Percentiles rank a stretch among this genome's conserved stretches.
Evolutionary conservation across 2,113 vertebrate species (phyloP).

Genomic region (Lophotis ruficrista): DNA sequence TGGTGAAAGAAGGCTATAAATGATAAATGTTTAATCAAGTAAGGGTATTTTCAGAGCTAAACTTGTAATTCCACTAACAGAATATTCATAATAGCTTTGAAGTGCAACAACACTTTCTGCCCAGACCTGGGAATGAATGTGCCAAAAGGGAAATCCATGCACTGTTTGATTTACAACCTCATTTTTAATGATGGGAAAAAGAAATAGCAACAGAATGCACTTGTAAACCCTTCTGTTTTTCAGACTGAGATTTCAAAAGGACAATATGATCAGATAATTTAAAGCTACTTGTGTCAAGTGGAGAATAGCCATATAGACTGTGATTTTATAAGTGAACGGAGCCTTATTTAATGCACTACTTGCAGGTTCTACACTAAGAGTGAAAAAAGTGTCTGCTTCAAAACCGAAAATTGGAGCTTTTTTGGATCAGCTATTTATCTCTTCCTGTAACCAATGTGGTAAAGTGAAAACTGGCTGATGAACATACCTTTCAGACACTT

Average conservation of each 20-base stretch:
- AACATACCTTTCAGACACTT: not conserved
- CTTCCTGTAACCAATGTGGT: not conserved
- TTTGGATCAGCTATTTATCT: not conserved
- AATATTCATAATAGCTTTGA: constrained; percentile 20
- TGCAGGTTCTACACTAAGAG: not conserved
- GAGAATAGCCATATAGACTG: not conserved
- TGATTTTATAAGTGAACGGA: not conserved
- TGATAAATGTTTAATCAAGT: constrained; percentile 29
- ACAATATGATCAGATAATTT: constrained; percentile 31
- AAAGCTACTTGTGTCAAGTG: not conserved
- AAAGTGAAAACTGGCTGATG: not conserved
- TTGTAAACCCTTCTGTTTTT: constrained; percentile 55
- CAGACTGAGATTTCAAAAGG: constrained; percentile 11
- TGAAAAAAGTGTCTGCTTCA: not conserved
- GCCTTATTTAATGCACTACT: not conserved
- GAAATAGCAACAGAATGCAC: constrained; percentile 31
- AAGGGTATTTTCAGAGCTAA: not conserved
- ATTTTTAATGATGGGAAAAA: constrained; percentile 41
- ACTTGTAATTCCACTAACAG: not conserved
- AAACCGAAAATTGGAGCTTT: not conserved
- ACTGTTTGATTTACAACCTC: constrained; percentile 44
- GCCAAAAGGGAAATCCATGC: constrained; percentile 38
- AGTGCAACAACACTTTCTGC: not conserved
- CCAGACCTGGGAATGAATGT: constrained; percentile 33
- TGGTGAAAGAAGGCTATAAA: not conserved